Percentiles rank a stretch among this genome's conserved stretches.
phyloP scores from a whole-genome alignment of 2,888 invertebrate genomes.

The Thera britannica region DNA sequence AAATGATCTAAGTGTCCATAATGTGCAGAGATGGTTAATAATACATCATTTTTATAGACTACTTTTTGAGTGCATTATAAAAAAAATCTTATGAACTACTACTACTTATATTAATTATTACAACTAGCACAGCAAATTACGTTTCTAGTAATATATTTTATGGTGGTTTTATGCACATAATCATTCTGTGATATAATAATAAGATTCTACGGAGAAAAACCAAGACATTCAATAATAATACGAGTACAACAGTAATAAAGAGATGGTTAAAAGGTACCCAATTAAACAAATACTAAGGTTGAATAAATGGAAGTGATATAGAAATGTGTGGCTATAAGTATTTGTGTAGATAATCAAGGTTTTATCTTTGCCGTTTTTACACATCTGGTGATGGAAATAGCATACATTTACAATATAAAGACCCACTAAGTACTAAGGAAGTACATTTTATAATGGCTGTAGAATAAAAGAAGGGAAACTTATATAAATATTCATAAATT shows the following conservation, averaged over 20 bases:
- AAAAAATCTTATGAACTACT: conserved; percentile 30
- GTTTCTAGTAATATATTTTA: conserved; percentile 30
- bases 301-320: background rate
- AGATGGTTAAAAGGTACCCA: too few relatives aligned
- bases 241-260: background rate
- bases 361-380: background rate
- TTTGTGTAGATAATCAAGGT: too few relatives aligned
- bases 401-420: conserved; percentile 4
- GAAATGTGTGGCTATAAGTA: too few relatives aligned
- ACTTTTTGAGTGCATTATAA: conserved; percentile 35
- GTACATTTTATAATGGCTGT: conserved; percentile 54
- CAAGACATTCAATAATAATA: background rate
- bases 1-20: conserved; percentile 6
- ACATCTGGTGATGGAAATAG: background rate
- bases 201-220: background rate
- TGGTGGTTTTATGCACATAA: conserved; percentile 28
- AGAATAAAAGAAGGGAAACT: conserved; percentile 64
- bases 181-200: background rate
- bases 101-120: conserved; percentile 35
- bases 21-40: conserved; percentile 28
- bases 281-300: background rate
- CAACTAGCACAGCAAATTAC: conserved; percentile 41
- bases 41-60: conserved; percentile 9
- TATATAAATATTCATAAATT: conserved; percentile 60
- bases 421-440: background rate